Evolutionary conservation across 2,113 vertebrate genomes (phyloP).

Genomic region (Columbina picui): DNA sequence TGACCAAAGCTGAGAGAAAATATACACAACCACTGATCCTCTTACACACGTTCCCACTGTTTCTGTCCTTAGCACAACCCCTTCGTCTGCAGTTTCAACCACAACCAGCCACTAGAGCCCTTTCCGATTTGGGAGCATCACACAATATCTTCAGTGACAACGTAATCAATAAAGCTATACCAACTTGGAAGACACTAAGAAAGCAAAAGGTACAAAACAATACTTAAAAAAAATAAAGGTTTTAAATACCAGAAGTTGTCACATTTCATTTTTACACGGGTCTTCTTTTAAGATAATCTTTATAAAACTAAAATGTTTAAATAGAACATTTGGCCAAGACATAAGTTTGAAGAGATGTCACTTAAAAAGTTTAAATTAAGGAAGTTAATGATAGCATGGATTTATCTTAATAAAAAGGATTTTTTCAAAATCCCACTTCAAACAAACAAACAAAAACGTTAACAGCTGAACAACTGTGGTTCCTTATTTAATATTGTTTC

Average conservation of each 20-base stretch:
- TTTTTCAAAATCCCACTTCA: neutral
- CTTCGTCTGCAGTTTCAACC: constrained; percentile 74
- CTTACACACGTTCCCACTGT: constrained; percentile 67
- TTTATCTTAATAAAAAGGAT: neutral
- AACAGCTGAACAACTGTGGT: neutral
- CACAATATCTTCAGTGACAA: constrained; percentile 75
- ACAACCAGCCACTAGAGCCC: constrained; percentile 75
- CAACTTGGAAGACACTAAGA: neutral
- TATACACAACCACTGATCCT: constrained; percentile 53
- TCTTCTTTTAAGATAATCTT: neutral
- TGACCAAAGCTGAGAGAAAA: constrained; percentile 33
- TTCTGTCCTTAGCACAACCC: constrained; percentile 69
- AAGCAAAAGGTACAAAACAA: neutral
- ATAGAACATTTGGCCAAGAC: neutral
- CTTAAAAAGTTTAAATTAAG: neutral
- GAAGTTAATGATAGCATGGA: neutral
- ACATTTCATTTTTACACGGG: neutral
- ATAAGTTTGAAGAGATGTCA: neutral
- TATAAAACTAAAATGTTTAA: neutral
- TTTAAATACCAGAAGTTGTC: neutral
- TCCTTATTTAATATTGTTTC: neutral
- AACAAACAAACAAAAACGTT: neutral
- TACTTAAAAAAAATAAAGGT: neutral
- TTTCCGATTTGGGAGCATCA: constrained; percentile 46
- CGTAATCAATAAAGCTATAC: constrained; percentile 69